phyloP scores from a whole-genome alignment of 1,140 invertebrate species.

The Eciton burchellii region DNA sequence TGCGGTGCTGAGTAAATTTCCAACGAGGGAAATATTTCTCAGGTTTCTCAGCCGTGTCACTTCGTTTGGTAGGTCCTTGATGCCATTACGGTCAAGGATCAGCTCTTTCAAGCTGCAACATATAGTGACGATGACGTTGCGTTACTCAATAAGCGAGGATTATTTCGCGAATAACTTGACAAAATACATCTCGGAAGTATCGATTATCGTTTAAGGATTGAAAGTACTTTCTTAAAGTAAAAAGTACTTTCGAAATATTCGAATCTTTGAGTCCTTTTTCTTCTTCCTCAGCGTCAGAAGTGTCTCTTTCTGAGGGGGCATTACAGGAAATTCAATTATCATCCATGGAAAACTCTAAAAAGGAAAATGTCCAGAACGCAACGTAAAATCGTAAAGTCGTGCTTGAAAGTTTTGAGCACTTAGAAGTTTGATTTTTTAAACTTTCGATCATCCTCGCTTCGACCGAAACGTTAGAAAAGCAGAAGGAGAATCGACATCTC shows the following conservation, averaged over 20 bases:
- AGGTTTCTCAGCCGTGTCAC: constrained; percentile 87
- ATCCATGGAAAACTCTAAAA: too few species aligned
- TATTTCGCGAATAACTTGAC: not conserved
- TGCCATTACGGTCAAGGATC: constrained; percentile 89
- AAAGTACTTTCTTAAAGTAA: not conserved
- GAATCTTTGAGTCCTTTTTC: too few species aligned
- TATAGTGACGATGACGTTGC: not conserved
- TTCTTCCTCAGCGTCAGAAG: too few species aligned
- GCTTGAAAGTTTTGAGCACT: too few species aligned
- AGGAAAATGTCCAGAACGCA: too few species aligned
- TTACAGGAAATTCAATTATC: too few species aligned
- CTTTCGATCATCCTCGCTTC: not conserved
- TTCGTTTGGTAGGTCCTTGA: constrained; percentile 87
- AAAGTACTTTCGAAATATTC: too few species aligned
- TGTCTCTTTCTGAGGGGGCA: too few species aligned
- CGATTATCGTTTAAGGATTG: not conserved
- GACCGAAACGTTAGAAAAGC: not conserved
- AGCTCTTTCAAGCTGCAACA: constrained; percentile 88
- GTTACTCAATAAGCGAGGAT: constrained; percentile 18
- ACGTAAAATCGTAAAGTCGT: too few species aligned
- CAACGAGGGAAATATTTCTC: constrained; percentile 87
- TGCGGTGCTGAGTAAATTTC: constrained; percentile 86
- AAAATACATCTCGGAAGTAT: constrained; percentile 1
- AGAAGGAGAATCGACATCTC: not conserved
- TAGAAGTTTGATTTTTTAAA: not conserved